phyloP scores from a whole-genome alignment of 1,140 invertebrate genomes.

The Coelopa frigida region DNA sequence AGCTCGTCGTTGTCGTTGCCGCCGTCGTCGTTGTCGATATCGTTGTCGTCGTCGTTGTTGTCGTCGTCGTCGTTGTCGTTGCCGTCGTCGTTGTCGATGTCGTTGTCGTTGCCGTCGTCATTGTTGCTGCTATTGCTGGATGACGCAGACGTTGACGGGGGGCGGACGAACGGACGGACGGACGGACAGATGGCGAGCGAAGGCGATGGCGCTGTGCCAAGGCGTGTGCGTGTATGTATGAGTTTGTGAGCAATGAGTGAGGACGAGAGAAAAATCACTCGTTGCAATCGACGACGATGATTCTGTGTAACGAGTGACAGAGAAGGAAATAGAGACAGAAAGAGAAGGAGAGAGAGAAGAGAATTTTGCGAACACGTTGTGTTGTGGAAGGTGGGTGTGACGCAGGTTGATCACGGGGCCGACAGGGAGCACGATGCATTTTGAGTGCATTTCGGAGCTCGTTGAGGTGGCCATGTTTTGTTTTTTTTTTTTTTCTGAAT shows the following conservation, averaged over 20 bases:
- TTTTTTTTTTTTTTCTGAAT: background rate
- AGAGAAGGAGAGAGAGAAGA: no score
- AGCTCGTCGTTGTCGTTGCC: constrained; percentile 21
- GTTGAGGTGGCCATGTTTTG: background rate
- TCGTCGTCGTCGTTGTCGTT: constrained; percentile 1
- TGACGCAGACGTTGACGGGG: background rate
- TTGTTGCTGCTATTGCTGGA: constrained; percentile 2
- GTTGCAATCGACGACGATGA: no score
- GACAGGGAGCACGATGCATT: no score
- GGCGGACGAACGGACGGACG: background rate
- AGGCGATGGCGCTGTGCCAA: background rate
- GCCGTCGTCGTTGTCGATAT: constrained; percentile 1
- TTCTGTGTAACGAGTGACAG: no score
- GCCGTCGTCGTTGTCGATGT: background rate
- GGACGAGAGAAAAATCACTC: no score
- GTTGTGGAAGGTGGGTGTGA: no score
- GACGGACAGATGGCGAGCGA: background rate
- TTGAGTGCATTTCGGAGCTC: background rate
- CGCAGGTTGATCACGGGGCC: no score
- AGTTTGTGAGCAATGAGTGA: background rate
- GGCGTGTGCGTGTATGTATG: background rate
- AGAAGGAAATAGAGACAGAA: no score
- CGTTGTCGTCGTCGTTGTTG: constrained; percentile 6
- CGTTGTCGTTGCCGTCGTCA: constrained; percentile 1
- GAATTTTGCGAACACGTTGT: no score